Evolutionary conservation across 2,797 vertebrate genomes (phyloP).

Genomic region (Protosalanx chinensis): DNA sequence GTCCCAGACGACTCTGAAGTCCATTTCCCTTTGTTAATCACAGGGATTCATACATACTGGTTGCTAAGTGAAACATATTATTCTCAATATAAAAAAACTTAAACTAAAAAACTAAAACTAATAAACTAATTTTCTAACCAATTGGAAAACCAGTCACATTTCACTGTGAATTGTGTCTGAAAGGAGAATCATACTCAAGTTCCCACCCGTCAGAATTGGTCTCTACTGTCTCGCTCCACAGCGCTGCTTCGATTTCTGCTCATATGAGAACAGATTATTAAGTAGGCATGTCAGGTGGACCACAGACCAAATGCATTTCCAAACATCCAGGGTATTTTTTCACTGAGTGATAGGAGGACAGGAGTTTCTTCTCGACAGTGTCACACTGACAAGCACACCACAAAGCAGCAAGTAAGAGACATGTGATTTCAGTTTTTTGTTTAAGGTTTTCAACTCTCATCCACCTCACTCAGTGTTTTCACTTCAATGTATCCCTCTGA

Average conservation of each 20-base stretch:
- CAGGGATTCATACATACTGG: background rate
- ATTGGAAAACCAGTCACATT: background rate
- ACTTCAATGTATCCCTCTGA: too few relatives aligned
- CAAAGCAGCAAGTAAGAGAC: background rate
- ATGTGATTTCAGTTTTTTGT: background rate
- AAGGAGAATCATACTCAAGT: background rate
- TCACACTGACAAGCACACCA: background rate
- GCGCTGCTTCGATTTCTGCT: background rate
- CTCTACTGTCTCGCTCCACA: background rate
- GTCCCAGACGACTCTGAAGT: constrained; percentile 35
- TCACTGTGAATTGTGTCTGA: background rate
- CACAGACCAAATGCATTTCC: constrained; percentile 34
- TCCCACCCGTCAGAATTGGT: background rate
- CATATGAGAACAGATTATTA: constrained; percentile 1
- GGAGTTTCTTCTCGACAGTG: constrained; percentile 18
- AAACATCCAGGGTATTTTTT: constrained; percentile 19
- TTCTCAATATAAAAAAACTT: background rate
- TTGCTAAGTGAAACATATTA: background rate
- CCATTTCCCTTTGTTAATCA: constrained; percentile 11
- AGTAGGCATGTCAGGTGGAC: constrained; percentile 27
- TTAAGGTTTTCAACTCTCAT: background rate
- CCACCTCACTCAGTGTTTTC: background rate
- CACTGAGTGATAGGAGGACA: constrained; percentile 22
- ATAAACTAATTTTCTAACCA: background rate
- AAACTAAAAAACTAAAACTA: too few relatives aligned